These are phyloP conservation scores for Epicampocera succincta DNA, from an alignment of 2,888 invertebrate species.

Conservation along the genomic window DNA sequence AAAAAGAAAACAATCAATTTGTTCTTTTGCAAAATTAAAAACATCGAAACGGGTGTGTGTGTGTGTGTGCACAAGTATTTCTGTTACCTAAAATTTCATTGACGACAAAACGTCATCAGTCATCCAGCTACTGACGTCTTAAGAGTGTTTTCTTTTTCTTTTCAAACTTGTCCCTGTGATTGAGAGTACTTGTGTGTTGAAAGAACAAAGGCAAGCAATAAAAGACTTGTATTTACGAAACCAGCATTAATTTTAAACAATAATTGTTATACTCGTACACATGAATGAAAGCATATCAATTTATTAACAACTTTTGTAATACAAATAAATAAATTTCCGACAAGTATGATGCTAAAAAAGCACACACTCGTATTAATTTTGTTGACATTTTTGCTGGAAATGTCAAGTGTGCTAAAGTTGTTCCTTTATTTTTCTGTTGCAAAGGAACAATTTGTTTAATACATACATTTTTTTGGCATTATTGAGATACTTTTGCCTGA, in stretches of 20 bases:
- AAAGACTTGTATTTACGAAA: constrained; percentile 15
- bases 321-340: constrained; percentile 30
- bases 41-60: constrained; percentile 38
- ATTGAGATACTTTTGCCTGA: neutral
- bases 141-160: constrained; percentile 1
- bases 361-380: constrained; percentile 14
- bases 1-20: neutral
- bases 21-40: constrained; percentile 12
- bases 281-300: constrained; percentile 15
- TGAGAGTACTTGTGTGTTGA: constrained; percentile 40
- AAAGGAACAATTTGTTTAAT: constrained; percentile 54
- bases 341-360: constrained; percentile 16
- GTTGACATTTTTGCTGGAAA: constrained; percentile 28
- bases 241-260: constrained; percentile 48
- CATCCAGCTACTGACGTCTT: constrained; percentile 31
- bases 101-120: constrained; percentile 45
- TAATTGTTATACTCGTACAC: neutral
- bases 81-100: constrained; percentile 47
- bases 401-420: constrained; percentile 51
- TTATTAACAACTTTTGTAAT: constrained; percentile 20
- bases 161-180: constrained; percentile 37
- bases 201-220: constrained; percentile 9
- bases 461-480: neutral
- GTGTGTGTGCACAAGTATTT: constrained; percentile 12
- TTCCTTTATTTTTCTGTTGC: constrained; percentile 24